Evolutionary conservation across 2,797 vertebrate genomes (phyloP).

Genomic region (Knipowitschia caucasica): DNA sequence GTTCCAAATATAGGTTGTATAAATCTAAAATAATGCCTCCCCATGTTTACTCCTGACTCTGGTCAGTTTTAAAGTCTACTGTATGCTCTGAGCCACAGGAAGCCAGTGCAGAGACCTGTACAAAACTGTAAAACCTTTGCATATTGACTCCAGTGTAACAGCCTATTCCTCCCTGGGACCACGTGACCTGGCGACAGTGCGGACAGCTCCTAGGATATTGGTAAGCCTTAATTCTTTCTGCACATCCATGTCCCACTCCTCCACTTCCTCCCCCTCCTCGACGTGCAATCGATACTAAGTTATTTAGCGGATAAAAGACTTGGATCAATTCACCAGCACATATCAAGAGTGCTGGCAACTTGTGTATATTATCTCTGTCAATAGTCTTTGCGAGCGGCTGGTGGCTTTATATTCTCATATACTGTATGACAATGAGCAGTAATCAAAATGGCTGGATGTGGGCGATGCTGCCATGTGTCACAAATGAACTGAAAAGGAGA

Average conservation of each 20-base stretch:
- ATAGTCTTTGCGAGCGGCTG: slow-evolving; percentile 33
- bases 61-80: too few species aligned
- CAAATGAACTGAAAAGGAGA: slow-evolving; percentile 27
- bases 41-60: too few species aligned
- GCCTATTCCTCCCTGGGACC: slow-evolving; percentile 21
- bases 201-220: slow-evolving; percentile 66
- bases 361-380: slow-evolving; percentile 59
- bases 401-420: slow-evolving; percentile 25
- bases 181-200: slow-evolving; percentile 39
- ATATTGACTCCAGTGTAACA: not conserved
- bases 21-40: too few species aligned
- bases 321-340: slow-evolving; percentile 71
- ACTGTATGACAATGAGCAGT: slow-evolving; percentile 20
- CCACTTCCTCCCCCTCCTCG: slow-evolving; percentile 20
- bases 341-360: slow-evolving; percentile 66
- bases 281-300: slow-evolving; percentile 73
- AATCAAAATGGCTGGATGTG: slow-evolving; percentile 18
- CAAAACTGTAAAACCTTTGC: not conserved
- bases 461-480: slow-evolving; percentile 31
- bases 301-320: slow-evolving; percentile 78
- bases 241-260: slow-evolving; percentile 55
- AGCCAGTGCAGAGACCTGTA: too few species aligned
- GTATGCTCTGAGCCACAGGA: too few species aligned
- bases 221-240: slow-evolving; percentile 63
- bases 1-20: too few species aligned